Conservation (phyloP, 53 echinoderm and acorn worm species). For the Holothuria scabra region DNA sequence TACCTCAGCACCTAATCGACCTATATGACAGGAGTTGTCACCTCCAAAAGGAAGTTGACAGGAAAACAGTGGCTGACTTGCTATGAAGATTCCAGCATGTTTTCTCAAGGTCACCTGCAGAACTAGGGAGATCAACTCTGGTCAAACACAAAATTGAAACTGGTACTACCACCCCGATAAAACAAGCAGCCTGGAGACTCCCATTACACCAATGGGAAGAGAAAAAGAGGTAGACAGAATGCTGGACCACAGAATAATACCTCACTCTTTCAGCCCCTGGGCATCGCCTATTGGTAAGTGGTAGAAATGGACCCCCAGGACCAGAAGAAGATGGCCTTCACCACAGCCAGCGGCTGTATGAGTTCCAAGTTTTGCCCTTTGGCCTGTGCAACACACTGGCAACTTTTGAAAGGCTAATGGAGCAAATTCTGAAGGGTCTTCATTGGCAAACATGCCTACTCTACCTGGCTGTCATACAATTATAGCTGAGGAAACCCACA, state of each 20-base stretch:
- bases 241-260: conserved; percentile 56
- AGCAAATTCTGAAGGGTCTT: conserved; percentile 68
- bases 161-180: conserved; percentile 39
- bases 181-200: conserved; percentile 55
- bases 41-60: not conserved
- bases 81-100: conserved; percentile 65
- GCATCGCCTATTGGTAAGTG: conserved; percentile 62
- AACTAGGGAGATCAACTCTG: conserved; percentile 60
- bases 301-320: conserved; percentile 73
- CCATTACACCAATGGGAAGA: conserved; percentile 35
- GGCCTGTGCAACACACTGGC: too few species aligned
- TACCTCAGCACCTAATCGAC: conserved; percentile 52
- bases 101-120: conserved; percentile 61
- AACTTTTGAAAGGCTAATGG: conserved; percentile 81
- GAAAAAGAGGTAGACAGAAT: conserved; percentile 57
- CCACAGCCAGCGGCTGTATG: conserved; percentile 58
- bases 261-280: conserved; percentile 74
- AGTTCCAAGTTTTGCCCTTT: conserved; percentile 76
- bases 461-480: conserved; percentile 72
- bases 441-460: conserved; percentile 71
- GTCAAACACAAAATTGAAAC: conserved; percentile 69
- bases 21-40: not conserved
- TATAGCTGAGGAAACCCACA: too few species aligned
- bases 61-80: conserved; percentile 39
- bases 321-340: conserved; percentile 64